phyloP scores from a whole-genome alignment of 1,140 invertebrate species.

The Penaeus indicus region DNA sequence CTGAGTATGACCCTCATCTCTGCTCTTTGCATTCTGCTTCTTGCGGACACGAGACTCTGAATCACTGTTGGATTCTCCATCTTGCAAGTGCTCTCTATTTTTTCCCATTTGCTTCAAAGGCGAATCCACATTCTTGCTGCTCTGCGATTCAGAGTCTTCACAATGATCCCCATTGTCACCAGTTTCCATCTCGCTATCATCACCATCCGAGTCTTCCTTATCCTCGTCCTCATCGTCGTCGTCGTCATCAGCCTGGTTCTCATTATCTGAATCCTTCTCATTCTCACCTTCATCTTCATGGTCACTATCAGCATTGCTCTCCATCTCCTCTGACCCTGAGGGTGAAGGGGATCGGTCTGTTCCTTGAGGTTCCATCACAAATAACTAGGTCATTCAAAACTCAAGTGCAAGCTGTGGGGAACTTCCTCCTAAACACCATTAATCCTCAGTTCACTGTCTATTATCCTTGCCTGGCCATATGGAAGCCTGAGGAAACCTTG shows the following conservation, averaged over 20 bases:
- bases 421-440: no score
- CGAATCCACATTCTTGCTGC: background rate
- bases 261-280: constrained; percentile 18
- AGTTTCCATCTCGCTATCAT: constrained; percentile 36
- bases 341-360: constrained; percentile 42
- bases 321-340: constrained; percentile 47
- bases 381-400: background rate
- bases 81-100: background rate
- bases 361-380: constrained; percentile 33
- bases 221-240: constrained; percentile 42
- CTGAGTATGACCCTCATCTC: background rate
- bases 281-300: constrained; percentile 45
- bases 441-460: background rate
- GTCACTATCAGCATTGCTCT: constrained; percentile 50
- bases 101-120: background rate
- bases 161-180: constrained; percentile 24
- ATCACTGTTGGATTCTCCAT: background rate
- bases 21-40: no score
- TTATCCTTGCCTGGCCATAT: no score
- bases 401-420: background rate
- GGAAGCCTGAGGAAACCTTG: no score
- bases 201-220: constrained; percentile 31
- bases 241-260: constrained; percentile 25
- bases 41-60: no score
- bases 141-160: constrained; percentile 16